phyloP scores from a whole-genome alignment of 2,797 vertebrate genomes.

The Takifugu rubripes region DNA sequence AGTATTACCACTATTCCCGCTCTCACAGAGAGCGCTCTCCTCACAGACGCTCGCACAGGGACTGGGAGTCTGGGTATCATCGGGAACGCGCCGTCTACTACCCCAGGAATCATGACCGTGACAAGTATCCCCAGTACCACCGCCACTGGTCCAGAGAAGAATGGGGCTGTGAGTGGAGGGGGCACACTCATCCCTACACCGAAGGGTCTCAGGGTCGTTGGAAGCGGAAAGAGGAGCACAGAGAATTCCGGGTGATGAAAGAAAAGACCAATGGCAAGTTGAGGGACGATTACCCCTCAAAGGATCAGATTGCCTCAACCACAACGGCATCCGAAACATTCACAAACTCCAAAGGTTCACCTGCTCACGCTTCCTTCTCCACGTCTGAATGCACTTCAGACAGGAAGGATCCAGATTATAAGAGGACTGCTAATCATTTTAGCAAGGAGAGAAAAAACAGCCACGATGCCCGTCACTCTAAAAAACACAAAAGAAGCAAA shows the following conservation, averaged over 20 bases:
- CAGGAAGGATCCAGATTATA: slow-evolving; percentile 53
- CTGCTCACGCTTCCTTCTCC: slow-evolving; percentile 23
- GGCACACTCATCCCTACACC: slow-evolving; percentile 51
- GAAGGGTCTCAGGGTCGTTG: slow-evolving; percentile 60
- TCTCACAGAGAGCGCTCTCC: slow-evolving; percentile 48
- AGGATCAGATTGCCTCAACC: slow-evolving; percentile 32
- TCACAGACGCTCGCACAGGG: slow-evolving; percentile 37
- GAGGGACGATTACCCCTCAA: slow-evolving; percentile 53
- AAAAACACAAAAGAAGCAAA: slow-evolving; percentile 90
- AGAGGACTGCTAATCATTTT: slow-evolving; percentile 38
- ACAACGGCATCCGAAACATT: slow-evolving; percentile 32
- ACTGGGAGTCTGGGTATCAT: slow-evolving; percentile 61
- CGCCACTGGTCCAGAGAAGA: slow-evolving; percentile 60
- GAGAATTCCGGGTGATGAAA: slow-evolving; percentile 36
- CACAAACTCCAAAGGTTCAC: slow-evolving; percentile 33
- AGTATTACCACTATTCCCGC: slow-evolving; percentile 38
- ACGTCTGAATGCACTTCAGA: background rate
- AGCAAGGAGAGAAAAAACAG: slow-evolving; percentile 50
- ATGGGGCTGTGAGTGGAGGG: slow-evolving; percentile 61
- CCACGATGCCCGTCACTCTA: slow-evolving; percentile 64
- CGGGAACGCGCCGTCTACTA: slow-evolving; percentile 41
- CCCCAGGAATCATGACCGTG: slow-evolving; percentile 53
- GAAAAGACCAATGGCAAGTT: slow-evolving; percentile 40
- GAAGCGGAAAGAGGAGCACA: slow-evolving; percentile 57
- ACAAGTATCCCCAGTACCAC: slow-evolving; percentile 55